Evolutionary conservation across 2,888 invertebrate species (phyloP).

Genomic region (Vanessa cardui): DNA sequence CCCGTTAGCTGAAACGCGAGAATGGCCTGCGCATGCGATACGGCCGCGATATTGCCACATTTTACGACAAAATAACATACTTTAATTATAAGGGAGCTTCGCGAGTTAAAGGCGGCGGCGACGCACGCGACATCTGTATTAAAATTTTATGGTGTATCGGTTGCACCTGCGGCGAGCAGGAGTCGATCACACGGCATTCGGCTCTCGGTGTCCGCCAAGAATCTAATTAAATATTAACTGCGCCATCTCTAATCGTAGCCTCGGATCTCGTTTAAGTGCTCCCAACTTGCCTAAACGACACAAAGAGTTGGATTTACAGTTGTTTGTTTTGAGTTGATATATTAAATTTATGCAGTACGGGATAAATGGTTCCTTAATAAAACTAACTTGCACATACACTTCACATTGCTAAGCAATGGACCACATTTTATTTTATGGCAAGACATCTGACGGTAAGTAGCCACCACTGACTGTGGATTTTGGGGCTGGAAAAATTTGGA

Average conservation of each 20-base stretch:
- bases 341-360: too few relatives aligned
- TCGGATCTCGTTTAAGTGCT: conserved; percentile 40
- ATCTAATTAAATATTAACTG: conserved; percentile 73
- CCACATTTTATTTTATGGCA: too few relatives aligned
- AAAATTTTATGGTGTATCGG: conserved; percentile 77
- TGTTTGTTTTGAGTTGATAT: conserved; percentile 38
- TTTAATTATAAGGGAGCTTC: conserved; percentile 79
- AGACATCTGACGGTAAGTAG: too few relatives aligned
- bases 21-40: conserved; percentile 66
- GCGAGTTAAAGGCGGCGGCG: conserved; percentile 64
- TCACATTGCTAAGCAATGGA: too few relatives aligned
- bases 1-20: conserved; percentile 60
- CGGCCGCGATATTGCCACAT: conserved; percentile 57
- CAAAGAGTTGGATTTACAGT: conserved; percentile 10
- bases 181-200: conserved; percentile 60
- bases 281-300: conserved; percentile 33
- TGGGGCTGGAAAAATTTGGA: too few relatives aligned
- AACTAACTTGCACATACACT: too few relatives aligned
- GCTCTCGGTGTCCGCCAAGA: conserved; percentile 60
- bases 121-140: conserved; percentile 81
- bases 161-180: conserved; percentile 70
- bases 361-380: too few relatives aligned
- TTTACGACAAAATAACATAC: conserved; percentile 81
- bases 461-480: too few relatives aligned
- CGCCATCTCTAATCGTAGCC: conserved; percentile 49